A percentile compares a stretch with the other conserved stretches of the same genome.
phyloP scores from a whole-genome alignment of 1,140 invertebrate species.

The Octopus bimaculoides region DNA sequence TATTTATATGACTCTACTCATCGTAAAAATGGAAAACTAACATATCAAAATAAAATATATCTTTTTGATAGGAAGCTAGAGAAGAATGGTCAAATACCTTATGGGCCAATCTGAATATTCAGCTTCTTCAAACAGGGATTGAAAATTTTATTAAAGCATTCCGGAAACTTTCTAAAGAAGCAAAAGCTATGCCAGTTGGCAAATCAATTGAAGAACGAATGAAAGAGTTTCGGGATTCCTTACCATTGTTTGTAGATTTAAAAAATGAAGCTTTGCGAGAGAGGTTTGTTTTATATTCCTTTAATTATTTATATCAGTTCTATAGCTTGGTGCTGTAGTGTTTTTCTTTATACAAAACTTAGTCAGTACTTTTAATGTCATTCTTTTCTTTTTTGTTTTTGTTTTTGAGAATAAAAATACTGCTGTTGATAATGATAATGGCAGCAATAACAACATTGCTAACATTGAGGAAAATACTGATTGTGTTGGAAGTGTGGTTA shows the following conservation, averaged over 20 bases:
- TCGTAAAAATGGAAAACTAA: too few relatives aligned
- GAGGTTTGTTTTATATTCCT: conserved; percentile 49
- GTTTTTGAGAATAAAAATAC: too few relatives aligned
- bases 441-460: too few relatives aligned
- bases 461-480: too few relatives aligned
- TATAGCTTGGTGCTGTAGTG: too few relatives aligned
- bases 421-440: too few relatives aligned
- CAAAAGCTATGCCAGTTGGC: conserved; percentile 65
- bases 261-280: conserved; percentile 87
- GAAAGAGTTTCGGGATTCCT: conserved; percentile 82
- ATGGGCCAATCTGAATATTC: conserved; percentile 82
- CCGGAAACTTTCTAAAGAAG: conserved; percentile 63
- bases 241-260: conserved; percentile 84
- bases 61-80: conserved; percentile 60
- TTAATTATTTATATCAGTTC: too few relatives aligned
- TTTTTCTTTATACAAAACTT: too few relatives aligned
- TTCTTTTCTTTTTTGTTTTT: too few relatives aligned
- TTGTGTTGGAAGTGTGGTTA: too few relatives aligned
- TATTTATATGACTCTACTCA: too few relatives aligned
- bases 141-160: conserved; percentile 80
- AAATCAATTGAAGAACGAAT: conserved; percentile 73
- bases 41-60: background rate
- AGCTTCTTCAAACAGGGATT: conserved; percentile 79
- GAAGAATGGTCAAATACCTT: conserved; percentile 80
- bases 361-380: too few relatives aligned